These are phyloP conservation scores for Musca vetustissima DNA, from an alignment of 1,140 invertebrate genomes.

Conservation along the genomic window DNA sequence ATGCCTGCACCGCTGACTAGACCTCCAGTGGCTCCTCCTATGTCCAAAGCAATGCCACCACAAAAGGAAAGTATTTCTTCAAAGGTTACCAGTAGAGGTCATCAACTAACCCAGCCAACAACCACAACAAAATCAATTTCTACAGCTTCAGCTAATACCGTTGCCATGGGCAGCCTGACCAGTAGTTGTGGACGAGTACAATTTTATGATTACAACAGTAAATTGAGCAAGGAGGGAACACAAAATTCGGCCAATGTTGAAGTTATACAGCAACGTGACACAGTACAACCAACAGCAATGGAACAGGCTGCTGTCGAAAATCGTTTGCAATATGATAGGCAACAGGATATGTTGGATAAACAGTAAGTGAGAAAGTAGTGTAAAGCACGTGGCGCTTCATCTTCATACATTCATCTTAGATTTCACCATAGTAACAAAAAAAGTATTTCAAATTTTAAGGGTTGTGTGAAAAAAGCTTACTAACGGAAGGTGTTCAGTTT, in stretches of 20 bases:
- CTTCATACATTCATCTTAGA: neutral
- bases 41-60: neutral
- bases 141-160: neutral
- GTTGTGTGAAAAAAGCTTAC: neutral
- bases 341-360: constrained; percentile 37
- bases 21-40: neutral
- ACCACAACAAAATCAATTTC: constrained; percentile 7
- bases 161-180: neutral
- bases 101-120: constrained; percentile 4
- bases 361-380: constrained; percentile 28
- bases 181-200: constrained; percentile 32
- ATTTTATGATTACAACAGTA: constrained; percentile 51
- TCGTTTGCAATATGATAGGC: constrained; percentile 31
- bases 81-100: neutral
- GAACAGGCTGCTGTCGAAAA: constrained; percentile 43
- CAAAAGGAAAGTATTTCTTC: neutral
- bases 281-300: constrained; percentile 38
- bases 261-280: constrained; percentile 3
- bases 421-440: neutral
- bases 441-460: neutral
- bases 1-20: neutral
- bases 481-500: neutral
- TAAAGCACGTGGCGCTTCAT: neutral
- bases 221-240: constrained; percentile 39
- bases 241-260: constrained; percentile 12